Evolutionary conservation across 2,113 vertebrate genomes (phyloP), one percentile per base, ranked within the genome.

Genomic region (Mellivora capensis): DNA sequence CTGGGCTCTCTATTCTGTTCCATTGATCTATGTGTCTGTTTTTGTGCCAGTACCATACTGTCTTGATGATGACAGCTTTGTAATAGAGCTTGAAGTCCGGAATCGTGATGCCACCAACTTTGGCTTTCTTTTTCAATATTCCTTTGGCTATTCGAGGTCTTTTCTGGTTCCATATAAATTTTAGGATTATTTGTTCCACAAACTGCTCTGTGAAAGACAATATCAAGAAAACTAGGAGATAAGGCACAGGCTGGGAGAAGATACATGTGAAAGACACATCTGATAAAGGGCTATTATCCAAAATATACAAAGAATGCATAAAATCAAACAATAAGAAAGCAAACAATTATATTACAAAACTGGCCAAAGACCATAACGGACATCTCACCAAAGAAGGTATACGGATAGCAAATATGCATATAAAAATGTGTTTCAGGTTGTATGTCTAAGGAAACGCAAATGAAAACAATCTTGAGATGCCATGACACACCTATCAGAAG

Each of bases 321-420:
- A 62, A 29, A 64, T 74, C 25, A 76, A 90, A 29, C 59, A 90
- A 1, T 37, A 10, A 49, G 57, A n/a, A 49, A 62, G 37, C 9
- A 49, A 49, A 49, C 21, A 25, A 49, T 37, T 49, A 7, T 1
- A 37, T 49, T 79, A 37, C 15, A 64, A 64, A 64, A 14, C 23
- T 79, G 23, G 42, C 15, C 4, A 79, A 49, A 49, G 23, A 90
- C 57, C 42, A 29, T 29, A 49, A 79, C 6, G 5, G 34, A 64
- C 15, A 14, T 10, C 42, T 64, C 10, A 37, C 42, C 31, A 29
- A 64, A 64, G 42, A 64, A 90, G 23, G n/a, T 11, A 37, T 61
- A 13, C 34, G 37, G 10, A 0, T 0, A 10, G 42, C 4, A 64
- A 14, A 64, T 29, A 49, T 4, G 34, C 9, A 6, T 37, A 29